phyloP scores from a whole-genome alignment of 2,888 invertebrate species.

The Ophion ellenae region DNA sequence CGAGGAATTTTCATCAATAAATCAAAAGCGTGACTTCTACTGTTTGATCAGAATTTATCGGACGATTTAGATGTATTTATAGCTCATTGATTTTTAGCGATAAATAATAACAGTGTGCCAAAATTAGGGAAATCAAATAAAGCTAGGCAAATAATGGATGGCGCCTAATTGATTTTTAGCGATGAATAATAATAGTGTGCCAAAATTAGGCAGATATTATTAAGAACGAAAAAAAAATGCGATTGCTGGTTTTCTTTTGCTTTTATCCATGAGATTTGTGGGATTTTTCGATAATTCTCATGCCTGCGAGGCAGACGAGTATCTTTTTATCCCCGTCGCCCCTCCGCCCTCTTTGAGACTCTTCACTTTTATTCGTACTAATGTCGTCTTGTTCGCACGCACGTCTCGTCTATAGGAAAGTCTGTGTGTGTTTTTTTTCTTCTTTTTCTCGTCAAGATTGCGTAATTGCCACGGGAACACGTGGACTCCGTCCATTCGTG shows the following conservation, averaged over 20 bases:
- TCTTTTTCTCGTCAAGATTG: slow-evolving; percentile 38
- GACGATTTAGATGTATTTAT: too few relatives aligned
- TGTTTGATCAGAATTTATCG: too few relatives aligned
- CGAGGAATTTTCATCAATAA: too few relatives aligned
- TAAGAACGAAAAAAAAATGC: background rate
- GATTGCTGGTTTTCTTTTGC: background rate
- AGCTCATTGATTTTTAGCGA: too few relatives aligned
- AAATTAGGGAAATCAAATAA: too few relatives aligned
- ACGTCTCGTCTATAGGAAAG: background rate
- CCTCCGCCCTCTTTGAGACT: background rate
- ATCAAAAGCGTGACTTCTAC: too few relatives aligned
- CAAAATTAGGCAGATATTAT: background rate
- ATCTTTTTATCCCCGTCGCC: slow-evolving; percentile 1
- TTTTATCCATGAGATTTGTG: slow-evolving; percentile 1
- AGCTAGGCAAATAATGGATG: too few relatives aligned
- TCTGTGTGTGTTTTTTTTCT: slow-evolving; percentile 16
- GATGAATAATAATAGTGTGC: background rate
- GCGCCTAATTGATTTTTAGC: too few relatives aligned
- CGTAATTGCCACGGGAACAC: slow-evolving; percentile 43
- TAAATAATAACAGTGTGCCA: too few relatives aligned
- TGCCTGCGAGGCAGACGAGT: slow-evolving; percentile 44
- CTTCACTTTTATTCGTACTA: slow-evolving; percentile 24
- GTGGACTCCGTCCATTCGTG: slow-evolving; percentile 36
- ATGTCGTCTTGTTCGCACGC: slow-evolving; percentile 25
- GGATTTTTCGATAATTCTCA: slow-evolving; percentile 28